A percentile compares a stretch with the other conserved stretches of the same genome.
Conservation (phyloP, 64 coral and sea anemone species). For the Acropora yongei region DNA sequence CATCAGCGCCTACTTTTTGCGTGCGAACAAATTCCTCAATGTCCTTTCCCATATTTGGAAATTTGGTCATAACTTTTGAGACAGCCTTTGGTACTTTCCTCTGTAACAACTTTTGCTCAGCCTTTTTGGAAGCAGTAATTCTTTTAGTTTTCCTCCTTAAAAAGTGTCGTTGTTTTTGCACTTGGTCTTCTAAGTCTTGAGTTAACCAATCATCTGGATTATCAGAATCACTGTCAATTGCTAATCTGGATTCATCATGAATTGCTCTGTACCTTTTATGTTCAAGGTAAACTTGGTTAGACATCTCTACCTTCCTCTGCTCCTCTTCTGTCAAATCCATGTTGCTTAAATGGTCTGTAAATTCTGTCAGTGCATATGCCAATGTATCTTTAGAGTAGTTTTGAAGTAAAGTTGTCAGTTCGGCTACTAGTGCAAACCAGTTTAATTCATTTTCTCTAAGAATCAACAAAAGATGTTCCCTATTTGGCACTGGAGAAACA, state of each 20-base stretch:
- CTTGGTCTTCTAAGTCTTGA: neutral
- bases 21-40: constrained; percentile 44
- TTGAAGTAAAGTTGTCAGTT: constrained; percentile 24
- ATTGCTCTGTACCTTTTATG: constrained; percentile 37
- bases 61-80: constrained; percentile 47
- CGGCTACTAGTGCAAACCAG: constrained; percentile 51
- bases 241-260: constrained; percentile 39
- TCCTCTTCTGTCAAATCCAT: constrained; percentile 45
- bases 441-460: constrained; percentile 36
- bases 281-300: constrained; percentile 44
- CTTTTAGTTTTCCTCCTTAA: neutral
- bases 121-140: constrained; percentile 6
- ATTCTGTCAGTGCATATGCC: constrained; percentile 36
- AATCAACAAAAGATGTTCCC: constrained; percentile 35
- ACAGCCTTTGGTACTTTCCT: constrained; percentile 42
- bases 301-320: constrained; percentile 36
- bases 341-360: constrained; percentile 34
- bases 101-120: constrained; percentile 42
- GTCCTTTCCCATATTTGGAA: constrained; percentile 53
- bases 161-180: neutral
- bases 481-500: constrained; percentile 33
- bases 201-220: constrained; percentile 43
- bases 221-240: constrained; percentile 41
- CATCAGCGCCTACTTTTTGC: constrained; percentile 56
- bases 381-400: constrained; percentile 42